Evolutionary conservation across 2,797 vertebrate species (phyloP), one percentile per base, ranked within the genome.

Genomic region (Fundulus diaphanus): DNA sequence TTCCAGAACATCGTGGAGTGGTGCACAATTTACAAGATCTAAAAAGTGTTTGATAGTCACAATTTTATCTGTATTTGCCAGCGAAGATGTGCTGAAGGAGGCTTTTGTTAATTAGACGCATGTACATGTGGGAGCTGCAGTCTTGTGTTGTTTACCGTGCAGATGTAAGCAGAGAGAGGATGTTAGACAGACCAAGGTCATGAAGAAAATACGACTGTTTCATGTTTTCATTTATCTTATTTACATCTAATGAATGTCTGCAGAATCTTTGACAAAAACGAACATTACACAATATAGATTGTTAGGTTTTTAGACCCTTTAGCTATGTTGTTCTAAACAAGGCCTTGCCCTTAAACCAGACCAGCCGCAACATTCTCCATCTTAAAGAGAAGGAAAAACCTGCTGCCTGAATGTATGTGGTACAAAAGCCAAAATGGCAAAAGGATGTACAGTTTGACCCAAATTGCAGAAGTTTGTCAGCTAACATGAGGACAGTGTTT

Each of bases 21-120:
- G 46, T 1, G 72, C 49, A 57, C 54, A 66, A 72, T 84, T 42
- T 73, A 79, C 77, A 71, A 20, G 51, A 72, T 80, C 57, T 68
- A 44, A 16, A 35, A 85, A 76, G 70, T 79, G 82, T 84, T 76
- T 77, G 37, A 86, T 87, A 74, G 81, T 84, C 71, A 80, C 61
- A 69, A 84, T 83, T 88, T 74, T 68, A 86, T 89, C 78, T 89
- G 76, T 77, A 68, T 78, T 74, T 83, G 71, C 69, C 71, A 3
- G 74, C 29, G 54, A 68, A 70, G 68, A 54, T 73, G 54, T 71
- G 72, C 76, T 79, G 79, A 85, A 66, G 74, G 74, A 69, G 7
- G 51, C 8, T 54, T 66, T 77, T 51, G 65, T 85, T 88, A 85
- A 84, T 85, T 71, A 77, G n/a, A 68, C 1, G 15, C 54, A 57